Evolutionary conservation across 92 coral and sea anemone genomes (phyloP).

Genomic region (Zoanthus gigantus): DNA sequence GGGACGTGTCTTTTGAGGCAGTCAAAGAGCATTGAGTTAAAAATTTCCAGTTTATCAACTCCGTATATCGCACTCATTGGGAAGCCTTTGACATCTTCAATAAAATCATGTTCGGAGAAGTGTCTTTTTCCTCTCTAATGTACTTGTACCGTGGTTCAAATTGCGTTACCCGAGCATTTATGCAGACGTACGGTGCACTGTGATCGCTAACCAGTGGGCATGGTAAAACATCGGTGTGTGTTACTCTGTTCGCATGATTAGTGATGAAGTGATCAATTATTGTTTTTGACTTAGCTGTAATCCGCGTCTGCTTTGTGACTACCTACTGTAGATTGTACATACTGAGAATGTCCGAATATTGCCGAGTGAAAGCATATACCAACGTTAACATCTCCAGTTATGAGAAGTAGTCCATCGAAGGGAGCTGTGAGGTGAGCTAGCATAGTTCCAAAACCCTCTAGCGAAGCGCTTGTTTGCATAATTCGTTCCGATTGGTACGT

Average conservation of each 20-base stretch:
- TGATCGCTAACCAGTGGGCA: not conserved
- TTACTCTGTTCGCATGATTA: not conserved
- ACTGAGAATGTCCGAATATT: not conserved
- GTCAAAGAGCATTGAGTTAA: too few relatives aligned
- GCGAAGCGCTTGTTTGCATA: not conserved
- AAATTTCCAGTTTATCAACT: too few relatives aligned
- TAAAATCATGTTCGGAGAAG: conserved; percentile 2
- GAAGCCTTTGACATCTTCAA: not conserved
- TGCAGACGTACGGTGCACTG: not conserved
- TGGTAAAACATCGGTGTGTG: not conserved
- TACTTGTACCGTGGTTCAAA: not conserved
- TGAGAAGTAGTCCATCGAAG: not conserved
- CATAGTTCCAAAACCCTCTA: conserved; percentile 2
- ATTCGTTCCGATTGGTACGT: not conserved
- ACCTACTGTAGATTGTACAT: not conserved
- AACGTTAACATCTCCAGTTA: not conserved
- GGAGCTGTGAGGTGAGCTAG: conserved; percentile 5
- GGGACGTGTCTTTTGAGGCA: too few relatives aligned
- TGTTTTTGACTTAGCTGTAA: conserved; percentile 2
- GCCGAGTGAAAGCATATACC: not conserved
- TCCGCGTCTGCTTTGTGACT: not conserved
- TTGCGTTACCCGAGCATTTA: not conserved
- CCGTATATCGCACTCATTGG: not conserved
- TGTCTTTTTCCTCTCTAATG: not conserved
- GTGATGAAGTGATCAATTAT: not conserved